Base-by-base conservation (phyloP, 1,140 invertebrate species). In the Gonioctena quinquepunctata region DNA sequence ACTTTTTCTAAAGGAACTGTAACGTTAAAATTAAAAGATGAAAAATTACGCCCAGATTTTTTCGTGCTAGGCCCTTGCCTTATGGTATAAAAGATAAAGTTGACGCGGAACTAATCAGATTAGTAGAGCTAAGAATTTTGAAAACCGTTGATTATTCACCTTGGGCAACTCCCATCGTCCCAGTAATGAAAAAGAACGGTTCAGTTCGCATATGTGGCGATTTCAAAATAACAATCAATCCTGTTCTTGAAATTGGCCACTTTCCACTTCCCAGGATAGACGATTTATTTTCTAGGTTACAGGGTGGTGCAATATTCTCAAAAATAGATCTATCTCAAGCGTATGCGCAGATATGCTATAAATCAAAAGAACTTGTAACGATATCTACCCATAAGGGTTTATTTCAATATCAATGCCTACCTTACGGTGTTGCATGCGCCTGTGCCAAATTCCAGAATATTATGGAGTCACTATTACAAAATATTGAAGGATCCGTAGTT, bases 11-110 rank as follows among this genome's bases (percentile, higher is more conserved):
- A n/a, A n/a, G n/a, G n/a, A n/a, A n/a, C n/a, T n/a, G n/a, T n/a
- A n/a, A n/a, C n/a, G n/a, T n/a, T n/a, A n/a, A n/a, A n/a, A n/a
- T n/a, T n/a, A n/a, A n/a, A n/a, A n/a, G n/a, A n/a, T n/a, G n/a
- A n/a, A n/a, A n/a, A n/a, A n/a, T n/a, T n/a, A n/a, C n/a, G n/a
- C n/a, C n/a, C n/a, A n/a, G n/a, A n/a, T n/a, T n/a, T n/a, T n/a
- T n/a, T n/a, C n/a, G n/a, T n/a, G n/a, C n/a, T n/a, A 63, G 79
- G 21, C 73, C 75, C 42, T 68, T 81, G 21, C 75, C 74, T 6
- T 78, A 74, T 68, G 74, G 76, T 6, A 57, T 78, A 22, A 62
- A 69, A n/a, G 56, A 57, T 11, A 68, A 67, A 60, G 76, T 81
- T 1, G 77, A 79, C 28, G 22, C 61, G 16, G 76, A 80, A 68